Evolutionary conservation across 2,888 invertebrate genomes (phyloP).

Genomic region (Augiades crinisus): DNA sequence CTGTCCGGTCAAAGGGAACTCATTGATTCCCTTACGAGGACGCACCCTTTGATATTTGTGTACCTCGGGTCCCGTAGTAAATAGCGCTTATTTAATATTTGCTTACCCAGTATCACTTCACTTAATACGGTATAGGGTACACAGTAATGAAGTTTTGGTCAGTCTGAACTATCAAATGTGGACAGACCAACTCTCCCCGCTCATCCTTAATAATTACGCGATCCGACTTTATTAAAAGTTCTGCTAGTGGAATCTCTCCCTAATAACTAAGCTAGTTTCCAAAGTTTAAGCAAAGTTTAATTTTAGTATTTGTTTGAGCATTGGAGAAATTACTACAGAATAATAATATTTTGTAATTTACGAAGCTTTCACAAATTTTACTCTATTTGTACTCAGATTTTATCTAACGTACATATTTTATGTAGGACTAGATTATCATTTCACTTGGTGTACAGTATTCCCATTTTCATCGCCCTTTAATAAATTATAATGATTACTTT

Average conservation of each 20-base stretch:
- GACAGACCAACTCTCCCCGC: not conserved
- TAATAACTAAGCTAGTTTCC: slow-evolving; percentile 9
- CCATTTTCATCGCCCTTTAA: too few relatives aligned
- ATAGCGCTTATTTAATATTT: slow-evolving; percentile 57
- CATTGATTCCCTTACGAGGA: slow-evolving; percentile 56
- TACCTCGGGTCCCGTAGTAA: slow-evolving; percentile 49
- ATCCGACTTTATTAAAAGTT: slow-evolving; percentile 15
- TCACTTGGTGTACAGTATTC: too few relatives aligned
- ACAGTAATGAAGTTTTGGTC: slow-evolving; percentile 23
- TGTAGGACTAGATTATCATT: too few relatives aligned
- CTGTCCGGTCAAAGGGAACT: slow-evolving; percentile 59
- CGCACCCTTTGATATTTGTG: slow-evolving; percentile 55
- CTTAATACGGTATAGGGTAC: slow-evolving; percentile 22
- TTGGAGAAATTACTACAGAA: not conserved
- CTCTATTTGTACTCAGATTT: too few relatives aligned
- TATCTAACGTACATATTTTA: too few relatives aligned
- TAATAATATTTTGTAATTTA: too few relatives aligned
- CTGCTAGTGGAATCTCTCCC: slow-evolving; percentile 4
- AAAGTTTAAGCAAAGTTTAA: slow-evolving; percentile 15
- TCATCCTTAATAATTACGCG: slow-evolving; percentile 7
- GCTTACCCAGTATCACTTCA: slow-evolving; percentile 32
- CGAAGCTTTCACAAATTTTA: too few relatives aligned
- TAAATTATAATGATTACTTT: too few relatives aligned
- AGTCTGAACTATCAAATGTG: slow-evolving; percentile 20
- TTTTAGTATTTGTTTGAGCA: slow-evolving; percentile 3